Conservation (phyloP, 1,140 invertebrate genomes). For the Nymphalis io region DNA sequence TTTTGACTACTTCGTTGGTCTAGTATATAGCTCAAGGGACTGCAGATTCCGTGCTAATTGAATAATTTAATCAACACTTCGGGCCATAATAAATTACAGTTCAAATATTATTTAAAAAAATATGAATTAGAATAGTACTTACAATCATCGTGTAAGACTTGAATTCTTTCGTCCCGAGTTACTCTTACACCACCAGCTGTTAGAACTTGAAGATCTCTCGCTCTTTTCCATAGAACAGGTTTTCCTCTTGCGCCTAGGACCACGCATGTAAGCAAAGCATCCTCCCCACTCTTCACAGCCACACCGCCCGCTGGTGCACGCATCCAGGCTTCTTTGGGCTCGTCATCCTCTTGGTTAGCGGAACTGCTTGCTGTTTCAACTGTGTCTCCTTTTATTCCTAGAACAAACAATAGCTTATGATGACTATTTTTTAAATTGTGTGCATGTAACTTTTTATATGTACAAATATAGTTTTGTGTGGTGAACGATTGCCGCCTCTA, state of each 20-base stretch:
- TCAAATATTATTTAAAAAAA: too few species aligned
- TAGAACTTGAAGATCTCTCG: slow-evolving; percentile 85
- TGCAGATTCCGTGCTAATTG: too few species aligned
- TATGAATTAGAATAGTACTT: too few species aligned
- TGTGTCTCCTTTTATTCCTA: slow-evolving; percentile 57
- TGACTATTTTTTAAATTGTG: not conserved
- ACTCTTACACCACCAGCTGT: slow-evolving; percentile 88
- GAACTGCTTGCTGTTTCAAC: slow-evolving; percentile 52
- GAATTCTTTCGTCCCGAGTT: slow-evolving; percentile 85
- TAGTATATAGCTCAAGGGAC: too few species aligned
- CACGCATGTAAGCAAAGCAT: slow-evolving; percentile 88
- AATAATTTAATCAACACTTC: too few species aligned
- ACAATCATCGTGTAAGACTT: slow-evolving; percentile 86
- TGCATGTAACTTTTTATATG: too few species aligned
- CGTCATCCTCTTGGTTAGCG: slow-evolving; percentile 56
- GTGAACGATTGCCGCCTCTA: too few species aligned
- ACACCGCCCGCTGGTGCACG: slow-evolving; percentile 56
- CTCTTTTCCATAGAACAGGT: slow-evolving; percentile 86
- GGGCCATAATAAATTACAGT: too few species aligned
- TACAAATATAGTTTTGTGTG: too few species aligned
- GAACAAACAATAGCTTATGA: slow-evolving; percentile 34
- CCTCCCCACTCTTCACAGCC: slow-evolving; percentile 83
- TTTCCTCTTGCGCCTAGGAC: slow-evolving; percentile 85
- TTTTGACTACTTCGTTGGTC: too few species aligned
- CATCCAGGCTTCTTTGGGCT: slow-evolving; percentile 66